Percentiles rank a stretch among this genome's conserved stretches.
phyloP scores from a whole-genome alignment of 2,113 vertebrate genomes.

The Fulmarus glacialis region DNA sequence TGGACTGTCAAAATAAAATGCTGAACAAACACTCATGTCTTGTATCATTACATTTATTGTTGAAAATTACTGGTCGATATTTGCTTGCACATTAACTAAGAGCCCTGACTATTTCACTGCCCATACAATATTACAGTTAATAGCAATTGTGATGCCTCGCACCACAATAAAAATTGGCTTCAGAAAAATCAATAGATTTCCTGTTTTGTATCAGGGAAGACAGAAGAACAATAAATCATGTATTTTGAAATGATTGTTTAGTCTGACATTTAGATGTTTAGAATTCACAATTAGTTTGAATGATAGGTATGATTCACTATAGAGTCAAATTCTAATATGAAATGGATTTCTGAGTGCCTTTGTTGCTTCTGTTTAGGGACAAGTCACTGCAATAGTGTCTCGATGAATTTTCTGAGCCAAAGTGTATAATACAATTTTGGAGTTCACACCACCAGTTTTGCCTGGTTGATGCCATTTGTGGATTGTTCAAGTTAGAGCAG shows the following conservation, averaged over 20 bases:
- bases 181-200: constrained; percentile 67
- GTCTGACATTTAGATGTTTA: no score
- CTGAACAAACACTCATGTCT: constrained; percentile 45
- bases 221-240: constrained; percentile 57
- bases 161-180: constrained; percentile 59
- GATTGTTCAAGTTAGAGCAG: neutral
- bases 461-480: neutral
- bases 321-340: neutral
- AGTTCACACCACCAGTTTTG: neutral
- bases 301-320: neutral
- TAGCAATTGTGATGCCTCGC: constrained; percentile 66
- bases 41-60: constrained; percentile 68
- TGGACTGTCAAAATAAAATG: constrained; percentile 65
- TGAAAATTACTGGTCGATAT: constrained; percentile 77
- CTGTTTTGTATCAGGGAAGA: constrained; percentile 61
- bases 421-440: neutral
- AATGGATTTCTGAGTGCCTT: neutral
- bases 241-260: constrained; percentile 57
- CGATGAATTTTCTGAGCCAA: neutral
- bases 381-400: neutral
- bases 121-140: constrained; percentile 78
- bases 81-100: constrained; percentile 80
- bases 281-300: constrained; percentile 46
- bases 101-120: constrained; percentile 68
- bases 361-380: neutral